These are phyloP conservation scores for Coenonympha glycerion DNA, from an alignment of 2,888 invertebrate species.

Conservation along the genomic window DNA sequence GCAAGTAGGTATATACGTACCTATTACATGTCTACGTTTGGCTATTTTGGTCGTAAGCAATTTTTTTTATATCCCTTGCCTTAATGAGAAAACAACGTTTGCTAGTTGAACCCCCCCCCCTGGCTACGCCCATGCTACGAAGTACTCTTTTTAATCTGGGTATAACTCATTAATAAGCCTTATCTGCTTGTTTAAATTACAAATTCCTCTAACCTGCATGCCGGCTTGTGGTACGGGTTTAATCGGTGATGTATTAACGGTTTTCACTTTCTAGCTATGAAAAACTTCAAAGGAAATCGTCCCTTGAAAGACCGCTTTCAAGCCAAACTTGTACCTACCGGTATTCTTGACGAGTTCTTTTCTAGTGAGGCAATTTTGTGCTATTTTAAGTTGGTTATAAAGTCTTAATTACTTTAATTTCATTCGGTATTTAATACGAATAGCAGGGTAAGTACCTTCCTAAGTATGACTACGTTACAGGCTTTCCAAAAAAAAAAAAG, in stretches of 20 bases:
- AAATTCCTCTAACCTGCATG: constrained; percentile 1
- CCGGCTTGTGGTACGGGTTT: constrained; percentile 9
- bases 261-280: constrained; percentile 32
- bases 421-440: background rate
- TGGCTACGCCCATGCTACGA: too few species aligned
- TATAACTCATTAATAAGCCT: too few species aligned
- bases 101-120: too few species aligned
- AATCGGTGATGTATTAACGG: constrained; percentile 18
- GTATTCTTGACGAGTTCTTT: constrained; percentile 31
- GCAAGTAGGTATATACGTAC: too few species aligned
- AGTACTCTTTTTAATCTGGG: too few species aligned
- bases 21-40: too few species aligned
- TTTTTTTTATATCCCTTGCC: too few species aligned
- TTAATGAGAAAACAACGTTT: too few species aligned
- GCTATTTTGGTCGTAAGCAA: too few species aligned
- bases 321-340: constrained; percentile 25
- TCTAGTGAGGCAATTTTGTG: constrained; percentile 20
- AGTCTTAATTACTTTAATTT: background rate
- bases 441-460: too few species aligned
- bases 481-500: too few species aligned
- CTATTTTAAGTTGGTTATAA: constrained; percentile 10
- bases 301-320: constrained; percentile 32
- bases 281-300: constrained; percentile 30
- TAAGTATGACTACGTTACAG: too few species aligned
- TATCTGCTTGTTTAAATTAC: background rate